phyloP scores from a whole-genome alignment of 2,113 vertebrate species.

The Chloropsis hardwickii region DNA sequence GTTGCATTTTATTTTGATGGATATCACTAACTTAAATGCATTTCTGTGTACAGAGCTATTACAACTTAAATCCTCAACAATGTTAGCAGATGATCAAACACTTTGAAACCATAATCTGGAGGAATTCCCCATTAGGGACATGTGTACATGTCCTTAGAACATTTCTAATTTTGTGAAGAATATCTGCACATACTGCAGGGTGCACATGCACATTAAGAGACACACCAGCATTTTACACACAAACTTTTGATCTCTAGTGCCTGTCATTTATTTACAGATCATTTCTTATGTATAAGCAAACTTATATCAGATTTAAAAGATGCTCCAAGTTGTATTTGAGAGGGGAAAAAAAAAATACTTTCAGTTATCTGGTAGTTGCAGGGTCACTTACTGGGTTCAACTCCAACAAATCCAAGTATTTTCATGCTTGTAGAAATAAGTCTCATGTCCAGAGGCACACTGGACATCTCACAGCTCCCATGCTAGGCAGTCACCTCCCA shows the following conservation, averaged over 20 bases:
- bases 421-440: constrained; percentile 70
- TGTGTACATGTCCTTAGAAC: background rate
- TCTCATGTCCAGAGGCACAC: constrained; percentile 63
- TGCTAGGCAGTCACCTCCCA: constrained; percentile 75
- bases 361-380: constrained; percentile 62
- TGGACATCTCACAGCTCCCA: constrained; percentile 61
- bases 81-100: background rate
- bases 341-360: constrained; percentile 54
- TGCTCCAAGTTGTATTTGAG: background rate
- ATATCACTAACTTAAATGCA: background rate
- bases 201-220: background rate
- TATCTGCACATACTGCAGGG: background rate
- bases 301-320: background rate
- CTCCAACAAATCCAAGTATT: constrained; percentile 71
- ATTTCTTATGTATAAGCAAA: background rate
- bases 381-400: constrained; percentile 67
- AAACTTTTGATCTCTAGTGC: background rate
- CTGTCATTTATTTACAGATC: background rate
- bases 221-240: background rate
- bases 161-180: background rate
- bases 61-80: background rate
- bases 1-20: background rate
- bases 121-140: background rate
- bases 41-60: background rate
- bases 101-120: background rate